A percentile compares a stretch with the other conserved stretches of the same genome.
Conservation (phyloP, 2,113 vertebrate genomes). For the Ammospiza nelsoni region DNA sequence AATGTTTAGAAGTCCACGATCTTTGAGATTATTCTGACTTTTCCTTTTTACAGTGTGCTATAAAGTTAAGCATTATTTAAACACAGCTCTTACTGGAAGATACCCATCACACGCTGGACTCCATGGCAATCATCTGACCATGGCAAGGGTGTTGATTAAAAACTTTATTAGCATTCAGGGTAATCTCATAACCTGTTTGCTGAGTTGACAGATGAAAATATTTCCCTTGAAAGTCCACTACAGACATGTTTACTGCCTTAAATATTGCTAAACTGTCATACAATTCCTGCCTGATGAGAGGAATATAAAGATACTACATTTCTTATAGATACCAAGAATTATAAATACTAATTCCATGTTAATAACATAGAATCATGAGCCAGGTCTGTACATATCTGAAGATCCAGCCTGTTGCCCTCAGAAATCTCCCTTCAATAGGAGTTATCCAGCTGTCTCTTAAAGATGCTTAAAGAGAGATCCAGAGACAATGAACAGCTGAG, state of each 20-base stretch:
- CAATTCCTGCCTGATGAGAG: background rate
- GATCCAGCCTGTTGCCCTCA: background rate
- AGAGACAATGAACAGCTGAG: background rate
- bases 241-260: background rate
- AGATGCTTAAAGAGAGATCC: background rate
- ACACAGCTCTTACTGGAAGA: background rate
- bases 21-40: conserved; percentile 36
- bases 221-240: background rate
- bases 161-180: background rate
- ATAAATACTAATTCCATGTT: background rate
- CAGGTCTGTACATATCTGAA: background rate
- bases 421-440: background rate
- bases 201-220: conserved; percentile 14
- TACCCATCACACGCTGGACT: background rate
- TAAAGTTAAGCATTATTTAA: conserved; percentile 36
- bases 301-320: background rate
- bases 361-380: background rate
- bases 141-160: background rate
- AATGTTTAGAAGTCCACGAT: background rate
- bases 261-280: background rate
- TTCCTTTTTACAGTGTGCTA: conserved; percentile 4
- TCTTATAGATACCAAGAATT: background rate
- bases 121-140: background rate
- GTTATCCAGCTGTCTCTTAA: background rate
- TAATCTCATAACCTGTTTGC: background rate